These are phyloP conservation scores for Disparrhopalites patrizii DNA, from an alignment of 2,888 invertebrate species.

Conservation along the genomic window DNA sequence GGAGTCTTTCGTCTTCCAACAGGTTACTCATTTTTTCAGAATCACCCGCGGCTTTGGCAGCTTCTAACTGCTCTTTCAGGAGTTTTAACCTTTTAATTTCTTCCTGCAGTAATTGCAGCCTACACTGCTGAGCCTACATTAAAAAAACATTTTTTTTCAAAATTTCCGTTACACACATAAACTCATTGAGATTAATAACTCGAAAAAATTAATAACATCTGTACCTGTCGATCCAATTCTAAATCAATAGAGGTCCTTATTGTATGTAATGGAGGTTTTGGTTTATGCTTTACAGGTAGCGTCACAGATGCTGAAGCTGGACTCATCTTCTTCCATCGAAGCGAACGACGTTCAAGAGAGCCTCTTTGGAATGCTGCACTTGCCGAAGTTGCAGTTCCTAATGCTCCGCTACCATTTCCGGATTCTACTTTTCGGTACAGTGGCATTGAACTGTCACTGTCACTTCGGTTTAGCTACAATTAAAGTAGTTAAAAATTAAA, in stretches of 20 bases:
- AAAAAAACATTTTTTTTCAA: too few species aligned
- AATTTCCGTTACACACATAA: too few species aligned
- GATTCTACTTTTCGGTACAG: conserved; percentile 61
- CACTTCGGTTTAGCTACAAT: conserved; percentile 80
- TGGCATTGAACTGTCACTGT: conserved; percentile 95
- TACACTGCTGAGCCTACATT: conserved; percentile 71
- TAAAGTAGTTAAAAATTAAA: conserved; percentile 10
- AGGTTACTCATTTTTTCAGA: conserved; percentile 79
- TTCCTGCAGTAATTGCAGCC: conserved; percentile 74
- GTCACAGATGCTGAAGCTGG: conserved; percentile 25
- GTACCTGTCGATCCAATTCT: conserved; percentile 73
- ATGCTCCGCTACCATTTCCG: conserved; percentile 35
- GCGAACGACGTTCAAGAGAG: conserved; percentile 82
- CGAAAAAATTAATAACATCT: background rate
- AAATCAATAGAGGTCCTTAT: conserved; percentile 85
- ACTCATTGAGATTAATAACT: too few species aligned
- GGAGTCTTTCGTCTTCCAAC: conserved; percentile 80
- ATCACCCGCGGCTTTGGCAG: conserved; percentile 77
- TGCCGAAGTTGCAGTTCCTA: conserved; percentile 33
- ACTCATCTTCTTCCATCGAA: conserved; percentile 63
- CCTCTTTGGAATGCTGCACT: conserved; percentile 79
- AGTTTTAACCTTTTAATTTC: conserved; percentile 77
- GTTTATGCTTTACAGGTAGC: conserved; percentile 28
- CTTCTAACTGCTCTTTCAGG: conserved; percentile 72
- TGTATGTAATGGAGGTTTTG: conserved; percentile 57